A percentile compares a stretch with the other conserved stretches of the same genome.
Evolutionary conservation across 1,140 invertebrate genomes (phyloP).

Genomic region (Apis florea): DNA sequence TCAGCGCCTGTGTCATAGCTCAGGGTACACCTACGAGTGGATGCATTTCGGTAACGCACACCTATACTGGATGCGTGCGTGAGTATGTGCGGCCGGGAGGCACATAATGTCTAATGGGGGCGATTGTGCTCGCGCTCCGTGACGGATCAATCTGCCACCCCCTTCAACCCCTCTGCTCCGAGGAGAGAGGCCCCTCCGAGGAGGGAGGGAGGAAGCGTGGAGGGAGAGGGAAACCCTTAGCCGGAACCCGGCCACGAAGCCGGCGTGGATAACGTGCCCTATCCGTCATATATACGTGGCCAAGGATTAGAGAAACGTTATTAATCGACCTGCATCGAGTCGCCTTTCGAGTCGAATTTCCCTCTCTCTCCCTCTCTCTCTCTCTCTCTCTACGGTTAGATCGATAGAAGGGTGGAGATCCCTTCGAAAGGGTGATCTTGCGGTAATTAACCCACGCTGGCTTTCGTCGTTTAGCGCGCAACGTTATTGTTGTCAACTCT

Average conservation of each 20-base stretch:
- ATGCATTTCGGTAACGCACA: constrained; percentile 70
- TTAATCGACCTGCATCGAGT: constrained; percentile 48
- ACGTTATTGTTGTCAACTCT: no score
- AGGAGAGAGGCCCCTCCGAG: constrained; percentile 23
- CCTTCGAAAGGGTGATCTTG: constrained; percentile 54
- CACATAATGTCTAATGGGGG: constrained; percentile 80
- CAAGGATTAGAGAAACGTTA: constrained; percentile 60
- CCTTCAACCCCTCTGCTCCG: constrained; percentile 63
- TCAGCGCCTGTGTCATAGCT: constrained; percentile 75
- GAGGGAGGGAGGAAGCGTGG: constrained; percentile 35
- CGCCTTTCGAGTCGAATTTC: constrained; percentile 4
- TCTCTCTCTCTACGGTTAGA: neutral
- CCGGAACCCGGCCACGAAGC: constrained; percentile 65
- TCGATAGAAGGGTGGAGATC: neutral
- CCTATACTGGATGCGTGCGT: constrained; percentile 30
- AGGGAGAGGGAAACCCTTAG: constrained; percentile 51
- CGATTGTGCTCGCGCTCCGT: constrained; percentile 79
- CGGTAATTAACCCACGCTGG: constrained; percentile 66
- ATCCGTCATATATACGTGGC: constrained; percentile 70
- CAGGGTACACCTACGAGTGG: constrained; percentile 59
- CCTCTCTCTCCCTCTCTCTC: no score
- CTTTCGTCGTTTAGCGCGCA: neutral
- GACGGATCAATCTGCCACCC: constrained; percentile 80
- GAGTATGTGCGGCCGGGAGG: constrained; percentile 64
- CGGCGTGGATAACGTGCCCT: constrained; percentile 68